Evolutionary conservation across 2,888 invertebrate genomes (phyloP).

Genomic region (Antheraea assamensis): DNA sequence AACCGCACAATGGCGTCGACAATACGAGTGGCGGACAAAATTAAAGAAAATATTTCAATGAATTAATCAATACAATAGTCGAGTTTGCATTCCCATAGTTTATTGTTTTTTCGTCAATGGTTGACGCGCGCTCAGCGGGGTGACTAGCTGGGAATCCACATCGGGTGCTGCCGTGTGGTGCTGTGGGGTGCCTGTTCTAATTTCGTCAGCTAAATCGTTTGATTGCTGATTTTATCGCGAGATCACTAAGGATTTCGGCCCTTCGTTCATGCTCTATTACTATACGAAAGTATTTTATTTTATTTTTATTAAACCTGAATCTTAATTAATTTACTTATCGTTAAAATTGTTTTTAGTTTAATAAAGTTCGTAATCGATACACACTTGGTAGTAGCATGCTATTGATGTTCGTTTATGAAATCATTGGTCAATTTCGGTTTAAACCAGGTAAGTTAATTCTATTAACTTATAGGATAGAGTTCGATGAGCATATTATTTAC

Average conservation of each 20-base stretch:
- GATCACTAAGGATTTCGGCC: conserved; percentile 65
- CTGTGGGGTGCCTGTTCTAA: conserved; percentile 59
- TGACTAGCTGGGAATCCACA: conserved; percentile 70
- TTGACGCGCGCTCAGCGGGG: conserved; percentile 57
- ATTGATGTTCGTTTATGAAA: not conserved
- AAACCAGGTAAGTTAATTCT: too few species aligned
- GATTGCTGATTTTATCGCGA: conserved; percentile 78
- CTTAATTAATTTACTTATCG: too few species aligned
- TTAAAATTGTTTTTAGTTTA: too few species aligned
- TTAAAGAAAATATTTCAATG: conserved; percentile 71
- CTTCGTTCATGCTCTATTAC: conserved; percentile 1
- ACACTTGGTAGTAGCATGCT: too few species aligned
- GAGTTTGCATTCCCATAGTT: conserved; percentile 73
- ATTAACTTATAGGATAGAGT: not conserved
- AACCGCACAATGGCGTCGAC: conserved; percentile 57
- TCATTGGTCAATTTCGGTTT: not conserved
- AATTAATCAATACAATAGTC: conserved; percentile 79
- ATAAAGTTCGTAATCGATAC: too few species aligned
- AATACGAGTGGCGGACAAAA: conserved; percentile 57
- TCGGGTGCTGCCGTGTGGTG: conserved; percentile 54
- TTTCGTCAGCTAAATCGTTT: conserved; percentile 68
- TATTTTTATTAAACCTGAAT: conserved; percentile 1
- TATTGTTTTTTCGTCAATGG: conserved; percentile 72
- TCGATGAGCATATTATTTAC: not conserved
- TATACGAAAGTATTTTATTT: not conserved